Conservation (phyloP, 1,140 invertebrate genomes). For the Lysiphlebus fabarum region DNA sequence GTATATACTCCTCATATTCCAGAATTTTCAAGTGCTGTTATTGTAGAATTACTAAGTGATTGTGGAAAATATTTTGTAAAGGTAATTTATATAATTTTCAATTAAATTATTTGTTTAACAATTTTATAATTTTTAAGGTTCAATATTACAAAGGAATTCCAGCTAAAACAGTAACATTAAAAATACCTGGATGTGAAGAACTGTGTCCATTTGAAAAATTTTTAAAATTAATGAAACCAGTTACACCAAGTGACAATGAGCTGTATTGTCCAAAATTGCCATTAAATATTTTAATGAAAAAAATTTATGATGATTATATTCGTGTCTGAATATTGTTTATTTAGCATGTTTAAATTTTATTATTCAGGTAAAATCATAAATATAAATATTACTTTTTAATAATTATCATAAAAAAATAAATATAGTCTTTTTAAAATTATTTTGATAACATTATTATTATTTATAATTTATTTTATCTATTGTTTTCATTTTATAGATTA, state of each 20-base stretch:
- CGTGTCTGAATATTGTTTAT: neutral
- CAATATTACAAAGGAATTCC: slow-evolving; percentile 46
- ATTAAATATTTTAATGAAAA: neutral
- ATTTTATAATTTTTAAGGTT: neutral
- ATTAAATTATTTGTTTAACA: too few relatives aligned
- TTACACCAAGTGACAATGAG: neutral
- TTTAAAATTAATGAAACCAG: neutral
- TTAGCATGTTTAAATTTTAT: too few relatives aligned
- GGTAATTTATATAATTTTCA: slow-evolving; percentile 15
- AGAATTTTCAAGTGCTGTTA: slow-evolving; percentile 54
- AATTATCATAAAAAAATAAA: too few relatives aligned
- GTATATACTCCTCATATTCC: slow-evolving; percentile 63
- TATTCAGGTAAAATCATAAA: too few relatives aligned
- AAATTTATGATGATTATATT: neutral
- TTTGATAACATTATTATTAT: too few relatives aligned
- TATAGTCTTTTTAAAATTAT: too few relatives aligned
- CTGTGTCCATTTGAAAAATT: neutral
- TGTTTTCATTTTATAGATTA: too few relatives aligned
- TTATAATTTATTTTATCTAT: too few relatives aligned
- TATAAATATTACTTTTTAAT: too few relatives aligned
- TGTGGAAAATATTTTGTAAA: slow-evolving; percentile 28
- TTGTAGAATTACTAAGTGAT: slow-evolving; percentile 41
- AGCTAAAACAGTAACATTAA: slow-evolving; percentile 49
- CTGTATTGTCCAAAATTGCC: neutral
- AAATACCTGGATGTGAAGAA: slow-evolving; percentile 32